Evolutionary conservation across 2,797 vertebrate species (phyloP).

Genomic region (Aulostomus chinensis): DNA sequence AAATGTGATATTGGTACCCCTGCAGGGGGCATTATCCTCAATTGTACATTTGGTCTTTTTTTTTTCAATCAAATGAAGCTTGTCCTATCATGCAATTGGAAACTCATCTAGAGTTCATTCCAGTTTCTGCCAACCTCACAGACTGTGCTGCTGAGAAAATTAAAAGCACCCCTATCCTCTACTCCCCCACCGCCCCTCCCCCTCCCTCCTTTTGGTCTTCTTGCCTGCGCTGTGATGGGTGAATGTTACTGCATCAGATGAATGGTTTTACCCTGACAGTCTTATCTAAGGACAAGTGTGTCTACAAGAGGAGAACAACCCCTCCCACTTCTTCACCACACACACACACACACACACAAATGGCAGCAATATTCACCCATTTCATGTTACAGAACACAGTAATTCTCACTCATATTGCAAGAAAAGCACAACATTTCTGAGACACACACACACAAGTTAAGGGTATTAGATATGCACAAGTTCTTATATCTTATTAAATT

Average conservation of each 20-base stretch:
- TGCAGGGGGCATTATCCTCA: neutral
- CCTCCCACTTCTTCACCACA: constrained; percentile 19
- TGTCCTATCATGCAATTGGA: constrained; percentile 6
- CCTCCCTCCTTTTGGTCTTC: neutral
- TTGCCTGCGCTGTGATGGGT: constrained; percentile 22
- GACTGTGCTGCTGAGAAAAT: constrained; percentile 45
- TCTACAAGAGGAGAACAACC: constrained; percentile 26
- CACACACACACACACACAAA: constrained; percentile 1
- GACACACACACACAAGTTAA: constrained; percentile 9
- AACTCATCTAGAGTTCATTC: constrained; percentile 13
- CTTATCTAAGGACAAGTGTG: constrained; percentile 50
- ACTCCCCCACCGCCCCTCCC: neutral
- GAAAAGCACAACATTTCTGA: neutral
- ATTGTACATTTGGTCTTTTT: neutral
- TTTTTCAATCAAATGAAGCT: neutral
- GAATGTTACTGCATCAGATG: constrained; percentile 38
- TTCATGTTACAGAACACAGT: neutral
- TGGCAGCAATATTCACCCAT: constrained; percentile 8
- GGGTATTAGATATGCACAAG: constrained; percentile 44
- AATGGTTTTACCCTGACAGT: constrained; percentile 39
- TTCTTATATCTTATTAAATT: no score
- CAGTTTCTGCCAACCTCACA: constrained; percentile 16
- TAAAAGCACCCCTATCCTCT: constrained; percentile 36
- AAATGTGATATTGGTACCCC: no score
- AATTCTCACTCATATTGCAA: constrained; percentile 21